Evolutionary conservation across 2,113 vertebrate species (phyloP).

Genomic region (Thinocorus orbignyianus): DNA sequence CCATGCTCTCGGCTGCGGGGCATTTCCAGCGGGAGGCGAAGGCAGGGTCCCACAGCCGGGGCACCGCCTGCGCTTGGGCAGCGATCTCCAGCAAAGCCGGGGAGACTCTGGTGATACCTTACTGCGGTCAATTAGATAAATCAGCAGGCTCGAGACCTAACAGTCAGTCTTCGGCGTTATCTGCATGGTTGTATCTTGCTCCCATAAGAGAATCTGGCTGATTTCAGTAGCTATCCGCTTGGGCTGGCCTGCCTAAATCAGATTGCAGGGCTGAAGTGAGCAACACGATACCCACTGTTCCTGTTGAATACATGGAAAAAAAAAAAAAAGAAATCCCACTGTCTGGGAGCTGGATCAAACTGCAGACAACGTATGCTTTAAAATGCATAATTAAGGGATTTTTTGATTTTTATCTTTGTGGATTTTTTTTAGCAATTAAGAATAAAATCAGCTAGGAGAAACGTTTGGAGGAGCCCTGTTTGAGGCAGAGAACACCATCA

Average conservation of each 20-base stretch:
- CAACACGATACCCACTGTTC: slow-evolving; percentile 18
- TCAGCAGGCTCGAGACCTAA: neutral
- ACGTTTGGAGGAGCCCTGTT: neutral
- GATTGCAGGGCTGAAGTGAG: slow-evolving; percentile 5
- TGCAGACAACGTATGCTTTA: neutral
- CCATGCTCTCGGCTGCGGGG: neutral
- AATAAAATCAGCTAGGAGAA: neutral
- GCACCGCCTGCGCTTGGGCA: accelerated
- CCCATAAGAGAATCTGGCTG: neutral
- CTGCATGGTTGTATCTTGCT: neutral
- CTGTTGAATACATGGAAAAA: neutral
- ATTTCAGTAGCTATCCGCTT: slow-evolving; percentile 20
- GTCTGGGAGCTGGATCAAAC: slow-evolving; percentile 4
- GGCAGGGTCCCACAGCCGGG: neutral
- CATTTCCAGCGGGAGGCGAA: neutral
- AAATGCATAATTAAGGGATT: slow-evolving; percentile 10
- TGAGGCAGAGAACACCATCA: neutral
- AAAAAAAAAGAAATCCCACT: neutral
- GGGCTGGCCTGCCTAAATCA: neutral
- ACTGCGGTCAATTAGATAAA: neutral
- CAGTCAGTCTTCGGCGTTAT: neutral
- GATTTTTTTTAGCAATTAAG: neutral
- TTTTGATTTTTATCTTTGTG: neutral
- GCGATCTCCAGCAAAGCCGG: neutral
- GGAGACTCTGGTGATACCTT: neutral